phyloP scores from a whole-genome alignment of 2,888 invertebrate genomes.

The Caenorhabditis zanzibari region DNA sequence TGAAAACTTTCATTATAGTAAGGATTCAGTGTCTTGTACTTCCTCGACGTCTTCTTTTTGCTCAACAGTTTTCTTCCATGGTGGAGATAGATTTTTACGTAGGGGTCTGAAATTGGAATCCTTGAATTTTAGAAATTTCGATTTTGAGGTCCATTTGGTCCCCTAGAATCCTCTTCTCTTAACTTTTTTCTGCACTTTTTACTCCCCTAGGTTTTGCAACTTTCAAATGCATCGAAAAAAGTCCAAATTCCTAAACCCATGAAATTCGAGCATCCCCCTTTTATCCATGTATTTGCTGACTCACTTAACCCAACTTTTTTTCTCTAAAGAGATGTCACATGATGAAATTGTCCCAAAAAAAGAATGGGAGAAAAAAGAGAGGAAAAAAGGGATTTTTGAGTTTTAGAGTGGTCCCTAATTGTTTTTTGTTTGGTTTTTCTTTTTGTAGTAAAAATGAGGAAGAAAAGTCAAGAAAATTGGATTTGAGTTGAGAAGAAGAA shows the following conservation, averaged over 20 bases:
- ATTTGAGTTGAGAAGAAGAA: constrained; percentile 1
- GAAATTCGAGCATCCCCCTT: constrained; percentile 30
- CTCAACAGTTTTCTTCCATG: constrained; percentile 81
- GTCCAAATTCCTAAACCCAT: constrained; percentile 3
- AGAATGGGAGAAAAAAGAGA: background rate
- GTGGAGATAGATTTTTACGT: constrained; percentile 82
- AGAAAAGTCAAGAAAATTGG: constrained; percentile 28
- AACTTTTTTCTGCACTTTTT: no score
- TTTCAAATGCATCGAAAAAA: background rate
- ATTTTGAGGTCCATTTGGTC: no score
- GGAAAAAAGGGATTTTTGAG: constrained; percentile 12
- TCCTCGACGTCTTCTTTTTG: constrained; percentile 83
- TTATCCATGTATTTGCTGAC: constrained; percentile 12
- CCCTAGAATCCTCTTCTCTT: no score
- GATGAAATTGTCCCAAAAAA: background rate
- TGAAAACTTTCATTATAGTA: constrained; percentile 84
- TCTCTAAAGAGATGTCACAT: constrained; percentile 23
- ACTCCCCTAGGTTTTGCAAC: background rate
- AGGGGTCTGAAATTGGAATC: constrained; percentile 81
- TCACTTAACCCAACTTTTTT: constrained; percentile 18
- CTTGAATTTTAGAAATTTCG: background rate
- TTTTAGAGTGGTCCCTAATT: constrained; percentile 36
- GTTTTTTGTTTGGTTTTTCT: constrained; percentile 30
- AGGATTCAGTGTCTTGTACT: constrained; percentile 80
- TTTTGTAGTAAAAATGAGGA: constrained; percentile 16